These are phyloP conservation scores for Brachyopa scutellaris DNA, from an alignment of 2,888 invertebrate species.

Conservation along the genomic window DNA sequence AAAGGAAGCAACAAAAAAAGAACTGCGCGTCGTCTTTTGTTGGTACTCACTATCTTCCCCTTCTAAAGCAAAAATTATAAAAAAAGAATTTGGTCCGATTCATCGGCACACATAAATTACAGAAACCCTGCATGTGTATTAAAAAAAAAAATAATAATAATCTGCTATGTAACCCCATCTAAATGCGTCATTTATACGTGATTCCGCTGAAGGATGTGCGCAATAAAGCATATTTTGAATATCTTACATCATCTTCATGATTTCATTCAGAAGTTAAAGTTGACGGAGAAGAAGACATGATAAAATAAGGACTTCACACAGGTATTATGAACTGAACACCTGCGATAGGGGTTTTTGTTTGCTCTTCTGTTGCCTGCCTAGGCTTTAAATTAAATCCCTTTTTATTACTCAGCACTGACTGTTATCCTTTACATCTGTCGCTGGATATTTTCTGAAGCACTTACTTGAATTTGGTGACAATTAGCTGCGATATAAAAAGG, in stretches of 20 bases:
- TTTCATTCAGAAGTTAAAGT: conserved; percentile 5
- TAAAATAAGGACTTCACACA: conserved; percentile 38
- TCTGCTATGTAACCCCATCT: conserved; percentile 44
- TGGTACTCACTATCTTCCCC: conserved; percentile 35
- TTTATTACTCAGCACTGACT: neutral
- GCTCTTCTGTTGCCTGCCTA: conserved; percentile 16
- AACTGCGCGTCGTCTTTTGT: conserved; percentile 33
- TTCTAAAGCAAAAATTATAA: neutral
- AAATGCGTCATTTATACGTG: conserved; percentile 38
- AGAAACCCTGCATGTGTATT: conserved; percentile 38
- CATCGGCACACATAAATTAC: conserved; percentile 28
- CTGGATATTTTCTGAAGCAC: conserved; percentile 7
- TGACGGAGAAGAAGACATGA: neutral
- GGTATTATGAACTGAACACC: conserved; percentile 44
- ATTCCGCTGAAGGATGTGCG: conserved; percentile 60
- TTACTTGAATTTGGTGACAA: conserved; percentile 48
- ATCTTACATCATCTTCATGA: conserved; percentile 37
- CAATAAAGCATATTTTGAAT: conserved; percentile 58
- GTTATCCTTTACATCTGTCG: neutral
- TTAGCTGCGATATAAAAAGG: conserved; percentile 13
- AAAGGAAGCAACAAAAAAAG: conserved; percentile 7
- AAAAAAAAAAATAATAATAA: conserved; percentile 36
- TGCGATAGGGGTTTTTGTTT: conserved; percentile 43
- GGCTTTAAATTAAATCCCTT: conserved; percentile 30
- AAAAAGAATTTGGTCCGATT: conserved; percentile 29